Conservation (phyloP, 2,888 invertebrate genomes). For the Drosophila pegasa region DNA sequence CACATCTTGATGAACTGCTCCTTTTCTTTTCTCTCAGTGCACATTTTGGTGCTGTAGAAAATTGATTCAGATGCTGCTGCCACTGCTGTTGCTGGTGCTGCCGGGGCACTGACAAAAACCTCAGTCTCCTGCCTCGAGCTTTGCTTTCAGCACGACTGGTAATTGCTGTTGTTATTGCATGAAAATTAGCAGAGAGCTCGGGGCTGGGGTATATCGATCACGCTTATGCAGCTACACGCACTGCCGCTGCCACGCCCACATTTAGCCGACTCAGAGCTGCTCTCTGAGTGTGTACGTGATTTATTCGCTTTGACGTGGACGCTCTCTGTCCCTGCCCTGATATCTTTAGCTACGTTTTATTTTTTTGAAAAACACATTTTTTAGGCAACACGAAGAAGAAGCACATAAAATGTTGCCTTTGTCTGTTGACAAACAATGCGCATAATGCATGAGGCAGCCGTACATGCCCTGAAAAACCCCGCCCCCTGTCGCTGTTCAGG, state of each 20-base stretch:
- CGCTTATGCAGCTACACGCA: slow-evolving; percentile 64
- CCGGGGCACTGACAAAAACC: not conserved
- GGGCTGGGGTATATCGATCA: slow-evolving; percentile 56
- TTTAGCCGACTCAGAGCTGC: not conserved
- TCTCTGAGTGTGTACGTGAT: slow-evolving; percentile 52
- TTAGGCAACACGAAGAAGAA: slow-evolving; percentile 34
- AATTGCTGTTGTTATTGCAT: slow-evolving; percentile 58
- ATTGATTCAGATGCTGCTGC: slow-evolving; percentile 21
- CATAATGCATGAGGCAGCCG: slow-evolving; percentile 71
- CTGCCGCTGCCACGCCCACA: slow-evolving; percentile 36
- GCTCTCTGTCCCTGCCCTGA: not conserved
- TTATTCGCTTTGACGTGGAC: slow-evolving; percentile 26
- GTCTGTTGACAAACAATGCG: slow-evolving; percentile 77
- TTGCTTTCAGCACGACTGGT: slow-evolving; percentile 16
- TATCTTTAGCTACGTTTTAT: slow-evolving; percentile 35
- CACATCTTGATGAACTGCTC: not conserved
- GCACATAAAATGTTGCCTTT: slow-evolving; percentile 74
- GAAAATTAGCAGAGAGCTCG: slow-evolving; percentile 25
- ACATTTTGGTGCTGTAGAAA: not conserved
- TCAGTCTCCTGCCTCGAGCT: not conserved
- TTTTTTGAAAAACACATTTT: slow-evolving; percentile 54
- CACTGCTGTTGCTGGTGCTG: no score
- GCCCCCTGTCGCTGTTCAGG: not conserved
- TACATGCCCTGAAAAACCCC: not conserved
- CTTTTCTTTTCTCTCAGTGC: not conserved